phyloP scores from a whole-genome alignment of 2,888 invertebrate species.

The Epistrophella euchroma region DNA sequence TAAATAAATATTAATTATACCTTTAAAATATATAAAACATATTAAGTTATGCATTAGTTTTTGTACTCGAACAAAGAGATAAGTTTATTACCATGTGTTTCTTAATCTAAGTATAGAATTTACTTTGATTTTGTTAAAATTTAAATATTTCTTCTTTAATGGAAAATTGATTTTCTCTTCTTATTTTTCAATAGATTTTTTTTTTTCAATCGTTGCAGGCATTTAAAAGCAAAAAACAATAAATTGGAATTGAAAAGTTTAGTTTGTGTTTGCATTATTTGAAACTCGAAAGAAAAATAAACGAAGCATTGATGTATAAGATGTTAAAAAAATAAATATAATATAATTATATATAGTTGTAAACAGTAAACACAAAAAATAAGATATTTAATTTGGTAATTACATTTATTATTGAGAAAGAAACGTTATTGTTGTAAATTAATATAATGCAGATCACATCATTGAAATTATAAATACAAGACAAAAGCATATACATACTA shows the following conservation, averaged over 20 bases:
- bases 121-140: conserved; percentile 56
- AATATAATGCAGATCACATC: conserved; percentile 57
- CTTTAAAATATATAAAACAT: conserved; percentile 32
- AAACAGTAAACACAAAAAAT: conserved; percentile 42
- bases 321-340: conserved; percentile 32
- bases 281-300: conserved; percentile 21
- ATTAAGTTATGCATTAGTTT: conserved; percentile 25
- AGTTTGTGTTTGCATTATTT: conserved; percentile 18
- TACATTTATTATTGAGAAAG: conserved; percentile 20
- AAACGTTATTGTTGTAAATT: conserved; percentile 68
- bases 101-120: conserved; percentile 55
- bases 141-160: conserved; percentile 40
- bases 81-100: conserved; percentile 47
- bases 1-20: conserved; percentile 39
- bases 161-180: background rate
- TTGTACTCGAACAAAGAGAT: conserved; percentile 50
- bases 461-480: conserved; percentile 53
- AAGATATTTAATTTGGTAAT: conserved; percentile 59
- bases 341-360: conserved; percentile 38
- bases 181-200: conserved; percentile 2
- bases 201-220: conserved; percentile 28
- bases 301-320: conserved; percentile 16
- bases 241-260: conserved; percentile 48
- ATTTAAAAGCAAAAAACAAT: conserved; percentile 38
- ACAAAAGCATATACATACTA: conserved; percentile 22